Conservation (phyloP, 2,888 invertebrate species). For the Julus scanicus region DNA sequence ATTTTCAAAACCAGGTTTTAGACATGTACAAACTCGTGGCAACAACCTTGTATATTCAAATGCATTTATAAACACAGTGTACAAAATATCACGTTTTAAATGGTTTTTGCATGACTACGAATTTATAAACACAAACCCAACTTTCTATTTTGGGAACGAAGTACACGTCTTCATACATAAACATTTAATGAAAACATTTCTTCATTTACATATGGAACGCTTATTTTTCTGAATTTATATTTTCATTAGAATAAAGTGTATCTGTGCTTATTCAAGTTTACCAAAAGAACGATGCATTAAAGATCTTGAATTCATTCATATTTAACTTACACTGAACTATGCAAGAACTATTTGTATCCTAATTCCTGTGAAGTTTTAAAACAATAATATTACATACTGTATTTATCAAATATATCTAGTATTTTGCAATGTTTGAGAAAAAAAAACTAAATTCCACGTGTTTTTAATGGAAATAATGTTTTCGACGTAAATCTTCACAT, state of each 20-base stretch:
- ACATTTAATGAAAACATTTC: slow-evolving; percentile 8
- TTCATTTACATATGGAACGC: slow-evolving; percentile 18
- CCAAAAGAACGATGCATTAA: neutral
- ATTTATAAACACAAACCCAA: neutral
- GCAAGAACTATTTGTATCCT: no score
- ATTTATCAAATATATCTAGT: no score
- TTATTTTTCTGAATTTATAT: neutral
- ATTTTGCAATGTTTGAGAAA: no score
- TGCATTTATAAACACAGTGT: neutral
- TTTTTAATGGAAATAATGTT: no score
- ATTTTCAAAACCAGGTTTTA: neutral
- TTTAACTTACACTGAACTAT: no score
- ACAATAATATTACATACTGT: no score
- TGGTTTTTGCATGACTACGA: neutral
- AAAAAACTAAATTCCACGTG: no score
- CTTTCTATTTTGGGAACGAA: neutral
- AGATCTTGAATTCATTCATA: no score
- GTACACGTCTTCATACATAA: neutral
- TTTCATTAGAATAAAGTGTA: neutral
- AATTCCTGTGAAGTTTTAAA: no score
- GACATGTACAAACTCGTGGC: neutral
- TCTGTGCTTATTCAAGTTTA: neutral
- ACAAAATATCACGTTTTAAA: neutral
- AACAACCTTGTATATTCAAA: neutral
- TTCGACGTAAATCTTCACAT: no score